A percentile compares a stretch with the other conserved stretches of the same genome.
Evolutionary conservation across 2,888 invertebrate species (phyloP).

Genomic region (Mesorhabditis sp.): DNA sequence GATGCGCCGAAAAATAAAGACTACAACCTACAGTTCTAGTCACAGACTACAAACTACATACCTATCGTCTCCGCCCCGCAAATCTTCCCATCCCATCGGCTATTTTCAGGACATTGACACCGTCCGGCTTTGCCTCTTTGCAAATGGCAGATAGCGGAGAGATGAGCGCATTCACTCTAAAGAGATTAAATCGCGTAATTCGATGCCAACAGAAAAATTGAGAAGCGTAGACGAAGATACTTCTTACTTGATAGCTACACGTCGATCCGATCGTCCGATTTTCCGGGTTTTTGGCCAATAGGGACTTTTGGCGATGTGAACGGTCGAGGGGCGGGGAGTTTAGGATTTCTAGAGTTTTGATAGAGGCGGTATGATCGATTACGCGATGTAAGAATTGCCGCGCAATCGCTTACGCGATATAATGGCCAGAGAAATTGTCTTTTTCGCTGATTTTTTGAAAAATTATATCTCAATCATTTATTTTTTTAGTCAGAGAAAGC

Average conservation of each 20-base stretch:
- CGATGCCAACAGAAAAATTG: too few species aligned
- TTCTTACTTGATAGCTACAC: neutral
- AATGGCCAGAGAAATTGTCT: too few species aligned
- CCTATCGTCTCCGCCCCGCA: neutral
- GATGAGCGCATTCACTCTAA: neutral
- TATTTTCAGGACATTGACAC: neutral
- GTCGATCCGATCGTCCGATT: neutral
- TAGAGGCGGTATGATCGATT: too few species aligned
- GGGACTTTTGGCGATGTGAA: neutral
- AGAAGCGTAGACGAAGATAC: too few species aligned
- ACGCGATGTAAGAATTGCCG: too few species aligned
- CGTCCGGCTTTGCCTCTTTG: neutral
- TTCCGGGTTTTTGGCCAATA: neutral
- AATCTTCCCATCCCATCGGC: neutral
- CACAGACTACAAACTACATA: neutral
- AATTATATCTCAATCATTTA: too few species aligned
- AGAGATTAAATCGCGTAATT: neutral
- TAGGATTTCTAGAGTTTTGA: neutral
- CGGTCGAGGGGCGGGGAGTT: neutral
- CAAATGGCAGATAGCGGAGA: neutral
- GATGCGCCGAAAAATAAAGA: too few species aligned
- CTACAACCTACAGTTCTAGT: too few species aligned
- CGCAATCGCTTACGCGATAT: too few species aligned
- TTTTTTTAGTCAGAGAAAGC: too few species aligned
- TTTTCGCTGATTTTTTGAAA: too few species aligned